Conservation (phyloP, 2,113 vertebrate genomes). For the Elachura formosa region DNA sequence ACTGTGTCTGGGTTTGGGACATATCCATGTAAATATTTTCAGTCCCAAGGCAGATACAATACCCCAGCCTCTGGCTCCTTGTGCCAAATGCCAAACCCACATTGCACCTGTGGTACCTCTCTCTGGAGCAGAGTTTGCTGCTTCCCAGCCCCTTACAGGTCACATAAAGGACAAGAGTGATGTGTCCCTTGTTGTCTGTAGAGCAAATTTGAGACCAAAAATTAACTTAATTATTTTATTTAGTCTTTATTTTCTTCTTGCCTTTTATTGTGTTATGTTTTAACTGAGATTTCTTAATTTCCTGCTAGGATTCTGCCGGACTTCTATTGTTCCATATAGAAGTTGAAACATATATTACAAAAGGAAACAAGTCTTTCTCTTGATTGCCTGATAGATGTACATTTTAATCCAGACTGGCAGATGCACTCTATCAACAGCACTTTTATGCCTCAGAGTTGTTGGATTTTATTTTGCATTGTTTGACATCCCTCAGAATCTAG, state of each 20-base stretch:
- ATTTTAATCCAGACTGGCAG: neutral
- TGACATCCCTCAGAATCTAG: neutral
- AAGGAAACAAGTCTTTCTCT: neutral
- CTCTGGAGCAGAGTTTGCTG: neutral
- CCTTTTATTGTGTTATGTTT: constrained; percentile 41
- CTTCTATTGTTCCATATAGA: neutral
- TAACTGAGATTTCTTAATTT: constrained; percentile 44
- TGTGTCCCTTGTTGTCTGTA: neutral
- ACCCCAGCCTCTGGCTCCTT: neutral
- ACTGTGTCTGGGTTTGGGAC: neutral
- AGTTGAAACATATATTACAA: neutral
- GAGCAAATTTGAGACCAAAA: constrained; percentile 11
- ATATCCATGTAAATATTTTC: neutral
- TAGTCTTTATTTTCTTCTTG: constrained; percentile 24
- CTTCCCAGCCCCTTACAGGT: neutral
- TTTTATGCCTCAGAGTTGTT: neutral
- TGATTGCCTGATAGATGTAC: neutral
- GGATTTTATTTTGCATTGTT: neutral
- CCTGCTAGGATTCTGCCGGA: constrained; percentile 28
- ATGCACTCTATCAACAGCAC: neutral
- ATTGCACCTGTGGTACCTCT: neutral
- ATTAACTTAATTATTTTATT: constrained; percentile 26
- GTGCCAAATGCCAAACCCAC: neutral
- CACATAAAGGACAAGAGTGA: constrained; percentile 39
- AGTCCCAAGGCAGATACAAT: neutral